Evolutionary conservation across 2,797 vertebrate genomes (phyloP).

Genomic region (Sternotherus odoratus): DNA sequence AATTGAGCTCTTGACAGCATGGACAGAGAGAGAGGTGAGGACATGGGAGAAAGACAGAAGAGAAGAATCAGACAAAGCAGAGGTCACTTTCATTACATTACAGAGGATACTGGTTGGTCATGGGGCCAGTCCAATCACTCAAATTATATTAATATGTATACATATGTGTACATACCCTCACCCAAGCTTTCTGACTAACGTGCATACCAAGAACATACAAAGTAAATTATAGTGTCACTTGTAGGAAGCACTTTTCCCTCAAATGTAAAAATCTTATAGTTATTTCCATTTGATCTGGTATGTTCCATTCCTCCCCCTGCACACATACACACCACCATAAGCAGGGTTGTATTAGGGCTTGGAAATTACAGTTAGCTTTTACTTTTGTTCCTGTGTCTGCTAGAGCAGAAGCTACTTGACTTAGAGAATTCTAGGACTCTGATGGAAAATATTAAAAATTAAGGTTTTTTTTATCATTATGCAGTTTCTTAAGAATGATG

Average conservation of each 20-base stretch:
- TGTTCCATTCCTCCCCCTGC: neutral
- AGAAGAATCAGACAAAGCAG: neutral
- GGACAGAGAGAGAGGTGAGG: neutral
- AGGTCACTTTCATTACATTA: neutral
- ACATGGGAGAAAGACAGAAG: neutral
- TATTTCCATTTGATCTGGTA: conserved; percentile 60
- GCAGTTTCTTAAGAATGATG: conserved; percentile 35
- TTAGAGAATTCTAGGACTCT: neutral
- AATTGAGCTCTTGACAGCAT: neutral
- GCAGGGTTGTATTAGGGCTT: neutral
- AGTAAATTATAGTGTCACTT: conserved; percentile 53
- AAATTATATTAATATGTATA: neutral
- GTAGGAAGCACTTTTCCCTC: conserved; percentile 17
- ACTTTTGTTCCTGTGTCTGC: neutral
- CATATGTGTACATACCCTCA: fast-evolving
- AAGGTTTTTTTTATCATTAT: neutral
- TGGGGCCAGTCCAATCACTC: neutral
- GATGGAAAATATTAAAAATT: too few relatives aligned
- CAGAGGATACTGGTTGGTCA: neutral
- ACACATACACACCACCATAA: neutral
- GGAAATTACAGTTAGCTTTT: conserved; percentile 29
- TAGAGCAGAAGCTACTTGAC: conserved; percentile 10
- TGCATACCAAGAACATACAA: neutral
- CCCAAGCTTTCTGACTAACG: neutral
- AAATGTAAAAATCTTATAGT: conserved; percentile 45